These are phyloP conservation scores for Orthonychiurus folsomi DNA, from an alignment of 2,888 invertebrate species.

Conservation along the genomic window DNA sequence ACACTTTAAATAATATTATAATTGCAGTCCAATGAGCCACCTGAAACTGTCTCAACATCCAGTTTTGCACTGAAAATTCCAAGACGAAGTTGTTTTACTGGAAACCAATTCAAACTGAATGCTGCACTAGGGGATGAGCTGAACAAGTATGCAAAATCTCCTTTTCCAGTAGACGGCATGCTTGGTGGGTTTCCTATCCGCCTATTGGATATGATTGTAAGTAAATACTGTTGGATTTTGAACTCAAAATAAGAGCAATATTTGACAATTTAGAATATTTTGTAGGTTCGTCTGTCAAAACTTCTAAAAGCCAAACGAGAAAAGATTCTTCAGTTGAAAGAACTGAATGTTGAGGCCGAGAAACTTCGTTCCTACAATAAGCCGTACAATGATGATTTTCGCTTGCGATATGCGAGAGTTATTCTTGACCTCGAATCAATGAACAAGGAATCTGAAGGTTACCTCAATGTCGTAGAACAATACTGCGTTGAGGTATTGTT, in stretches of 20 bases:
- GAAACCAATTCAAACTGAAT: constrained; percentile 42
- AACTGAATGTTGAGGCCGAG: constrained; percentile 85
- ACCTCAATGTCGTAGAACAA: constrained; percentile 73
- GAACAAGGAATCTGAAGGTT: constrained; percentile 77
- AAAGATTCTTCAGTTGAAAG: constrained; percentile 68
- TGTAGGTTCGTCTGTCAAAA: constrained; percentile 68
- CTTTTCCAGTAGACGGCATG: constrained; percentile 48
- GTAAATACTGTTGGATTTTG: constrained; percentile 38
- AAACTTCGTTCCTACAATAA: constrained; percentile 71
- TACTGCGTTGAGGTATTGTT: constrained; percentile 68
- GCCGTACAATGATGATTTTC: constrained; percentile 74
- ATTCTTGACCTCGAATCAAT: constrained; percentile 84
- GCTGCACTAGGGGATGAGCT: constrained; percentile 46
- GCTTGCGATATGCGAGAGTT: constrained; percentile 73
- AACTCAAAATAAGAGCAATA: constrained; percentile 13
- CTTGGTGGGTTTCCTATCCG: constrained; percentile 76
- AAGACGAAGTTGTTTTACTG: constrained; percentile 50
- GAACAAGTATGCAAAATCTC: constrained; percentile 42
- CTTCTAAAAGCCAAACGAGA: constrained; percentile 71
- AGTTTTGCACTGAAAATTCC: constrained; percentile 73
- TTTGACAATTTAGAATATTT: constrained; percentile 13
- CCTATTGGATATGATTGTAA: constrained; percentile 67
- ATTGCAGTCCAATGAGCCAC: constrained; percentile 68
- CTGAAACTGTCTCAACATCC: constrained; percentile 78
- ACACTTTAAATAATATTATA: constrained; percentile 6